These are phyloP conservation scores for Leptopilina drosophilae DNA, from an alignment of 2,888 invertebrate genomes.

Conservation along the genomic window DNA sequence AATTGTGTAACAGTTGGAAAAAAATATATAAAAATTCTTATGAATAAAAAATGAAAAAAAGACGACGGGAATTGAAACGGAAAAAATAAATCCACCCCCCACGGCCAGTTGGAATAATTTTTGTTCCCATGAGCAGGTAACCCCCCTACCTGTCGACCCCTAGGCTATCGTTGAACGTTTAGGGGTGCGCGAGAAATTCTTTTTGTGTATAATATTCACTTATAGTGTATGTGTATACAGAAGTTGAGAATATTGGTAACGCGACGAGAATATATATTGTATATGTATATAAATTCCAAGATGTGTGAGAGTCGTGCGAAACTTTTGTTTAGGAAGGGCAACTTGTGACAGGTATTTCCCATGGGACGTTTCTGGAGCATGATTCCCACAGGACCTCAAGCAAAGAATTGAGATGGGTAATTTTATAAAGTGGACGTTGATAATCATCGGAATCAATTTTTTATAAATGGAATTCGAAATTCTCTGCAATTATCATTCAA, in stretches of 20 bases:
- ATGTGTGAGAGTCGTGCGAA: slow-evolving; percentile 65
- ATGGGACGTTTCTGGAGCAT: slow-evolving; percentile 67
- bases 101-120: slow-evolving; percentile 47
- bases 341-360: slow-evolving; percentile 71
- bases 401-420: slow-evolving; percentile 55
- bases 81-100: slow-evolving; percentile 44
- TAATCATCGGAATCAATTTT: not conserved
- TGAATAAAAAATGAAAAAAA: not conserved
- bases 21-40: not conserved
- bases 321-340: slow-evolving; percentile 61
- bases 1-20: too few relatives aligned
- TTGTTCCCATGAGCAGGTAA: slow-evolving; percentile 68
- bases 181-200: slow-evolving; percentile 31
- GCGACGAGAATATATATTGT: not conserved
- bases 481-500: too few relatives aligned
- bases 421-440: slow-evolving; percentile 35
- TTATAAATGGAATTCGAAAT: too few relatives aligned
- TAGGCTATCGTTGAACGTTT: slow-evolving; percentile 48
- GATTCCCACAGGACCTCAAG: slow-evolving; percentile 68
- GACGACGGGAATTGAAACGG: slow-evolving; percentile 2
- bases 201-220: not conserved
- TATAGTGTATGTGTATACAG: not conserved
- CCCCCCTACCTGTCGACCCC: slow-evolving; percentile 55
- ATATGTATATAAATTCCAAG: slow-evolving; percentile 1
- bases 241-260: slow-evolving; percentile 24